Evolutionary conservation across 2,888 invertebrate genomes (phyloP).

Genomic region (Diachrysia chrysitis): DNA sequence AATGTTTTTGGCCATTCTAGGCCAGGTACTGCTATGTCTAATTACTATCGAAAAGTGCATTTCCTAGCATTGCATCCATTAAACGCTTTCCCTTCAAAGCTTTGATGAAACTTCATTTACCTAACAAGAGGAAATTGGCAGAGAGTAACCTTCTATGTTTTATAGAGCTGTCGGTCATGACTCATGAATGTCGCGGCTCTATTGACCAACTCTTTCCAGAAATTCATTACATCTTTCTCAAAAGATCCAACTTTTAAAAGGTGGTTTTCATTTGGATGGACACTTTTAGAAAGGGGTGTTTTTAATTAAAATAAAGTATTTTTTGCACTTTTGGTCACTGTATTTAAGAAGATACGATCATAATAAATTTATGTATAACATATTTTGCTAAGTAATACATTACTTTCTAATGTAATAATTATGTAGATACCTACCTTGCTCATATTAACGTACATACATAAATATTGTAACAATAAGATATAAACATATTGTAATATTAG

Average conservation of each 20-base stretch:
- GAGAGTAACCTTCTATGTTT: constrained; percentile 43
- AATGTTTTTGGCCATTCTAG: too few relatives aligned
- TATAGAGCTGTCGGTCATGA: constrained; percentile 25
- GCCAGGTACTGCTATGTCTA: background rate
- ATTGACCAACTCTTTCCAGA: constrained; percentile 47
- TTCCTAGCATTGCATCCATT: constrained; percentile 17
- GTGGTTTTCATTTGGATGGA: constrained; percentile 17
- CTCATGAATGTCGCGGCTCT: constrained; percentile 41
- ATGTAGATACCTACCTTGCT: too few relatives aligned
- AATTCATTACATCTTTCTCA: constrained; percentile 49
- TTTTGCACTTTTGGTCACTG: background rate
- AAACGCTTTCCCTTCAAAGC: constrained; percentile 46
- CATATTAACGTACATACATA: too few relatives aligned
- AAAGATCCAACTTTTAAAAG: constrained; percentile 42
- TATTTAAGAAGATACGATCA: background rate
- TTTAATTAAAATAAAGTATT: constrained; percentile 6
- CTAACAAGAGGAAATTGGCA: constrained; percentile 46
- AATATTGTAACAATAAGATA: too few relatives aligned
- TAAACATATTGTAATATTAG: too few relatives aligned
- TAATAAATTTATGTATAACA: background rate
- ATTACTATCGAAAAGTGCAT: constrained; percentile 21
- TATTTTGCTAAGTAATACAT: too few relatives aligned
- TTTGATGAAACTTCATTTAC: constrained; percentile 50
- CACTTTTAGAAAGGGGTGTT: constrained; percentile 15
- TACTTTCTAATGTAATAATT: too few relatives aligned